These are phyloP conservation scores for Tipula confusa DNA, from an alignment of 2,888 invertebrate genomes.

Conservation along the genomic window DNA sequence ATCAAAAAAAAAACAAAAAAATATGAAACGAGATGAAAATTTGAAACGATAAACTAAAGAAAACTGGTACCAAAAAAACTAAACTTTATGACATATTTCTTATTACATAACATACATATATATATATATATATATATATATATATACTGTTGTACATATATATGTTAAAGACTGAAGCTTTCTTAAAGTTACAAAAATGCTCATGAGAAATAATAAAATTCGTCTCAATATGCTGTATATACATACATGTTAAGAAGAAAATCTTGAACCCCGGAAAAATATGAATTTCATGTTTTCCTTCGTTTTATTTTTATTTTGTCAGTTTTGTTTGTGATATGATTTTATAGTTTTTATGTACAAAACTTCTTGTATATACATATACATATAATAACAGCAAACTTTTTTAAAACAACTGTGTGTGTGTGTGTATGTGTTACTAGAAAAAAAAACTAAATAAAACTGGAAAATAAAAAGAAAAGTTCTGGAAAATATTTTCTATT, in stretches of 20 bases:
- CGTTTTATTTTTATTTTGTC: not conserved
- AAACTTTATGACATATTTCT: conserved; percentile 12
- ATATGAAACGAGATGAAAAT: not conserved
- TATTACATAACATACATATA: not conserved
- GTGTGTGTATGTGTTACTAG: not conserved
- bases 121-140: not conserved
- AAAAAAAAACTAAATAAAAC: not conserved
- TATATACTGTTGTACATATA: not conserved
- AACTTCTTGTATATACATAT: not conserved
- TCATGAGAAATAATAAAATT: not conserved
- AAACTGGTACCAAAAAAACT: not conserved
- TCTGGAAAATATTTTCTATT: not conserved
- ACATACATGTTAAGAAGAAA: not conserved
- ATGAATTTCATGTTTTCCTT: not conserved
- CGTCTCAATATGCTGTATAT: not conserved
- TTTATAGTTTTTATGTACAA: not conserved
- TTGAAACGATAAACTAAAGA: not conserved
- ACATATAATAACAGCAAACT: not conserved
- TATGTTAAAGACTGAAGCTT: not conserved
- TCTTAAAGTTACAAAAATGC: not conserved
- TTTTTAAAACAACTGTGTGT: not conserved
- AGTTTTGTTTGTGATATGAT: conserved; percentile 3
- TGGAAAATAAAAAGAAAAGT: not conserved
- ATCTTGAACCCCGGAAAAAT: not conserved
- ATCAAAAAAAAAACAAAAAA: too few species aligned